phyloP scores from a whole-genome alignment of 2,113 vertebrate species.

The Formicarius rufipectus region DNA sequence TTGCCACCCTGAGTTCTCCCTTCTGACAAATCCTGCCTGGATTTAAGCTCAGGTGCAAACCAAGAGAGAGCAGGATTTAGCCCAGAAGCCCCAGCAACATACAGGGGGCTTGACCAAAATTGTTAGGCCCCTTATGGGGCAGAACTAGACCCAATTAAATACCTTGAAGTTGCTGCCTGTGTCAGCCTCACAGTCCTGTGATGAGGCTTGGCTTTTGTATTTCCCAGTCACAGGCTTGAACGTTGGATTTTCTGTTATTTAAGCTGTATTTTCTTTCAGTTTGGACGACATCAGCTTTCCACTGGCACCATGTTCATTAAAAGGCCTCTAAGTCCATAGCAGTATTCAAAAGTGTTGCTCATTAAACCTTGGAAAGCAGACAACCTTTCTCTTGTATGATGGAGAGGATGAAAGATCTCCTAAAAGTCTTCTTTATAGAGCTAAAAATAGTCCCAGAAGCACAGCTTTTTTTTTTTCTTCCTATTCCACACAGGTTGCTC shows the following conservation, averaged over 20 bases:
- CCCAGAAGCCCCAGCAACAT: neutral
- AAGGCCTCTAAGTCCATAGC: neutral
- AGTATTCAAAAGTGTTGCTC: neutral
- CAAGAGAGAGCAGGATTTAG: neutral
- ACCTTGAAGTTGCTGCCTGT: neutral
- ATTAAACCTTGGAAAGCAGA: slow-evolving; percentile 21
- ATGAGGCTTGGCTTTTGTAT: neutral
- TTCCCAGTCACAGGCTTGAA: neutral
- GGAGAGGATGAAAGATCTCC: neutral
- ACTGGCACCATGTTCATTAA: neutral
- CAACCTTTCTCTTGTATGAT: neutral
- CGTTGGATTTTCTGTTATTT: neutral
- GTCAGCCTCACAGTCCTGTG: neutral
- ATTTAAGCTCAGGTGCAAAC: neutral
- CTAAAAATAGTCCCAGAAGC: neutral
- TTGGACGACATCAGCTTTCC: neutral
- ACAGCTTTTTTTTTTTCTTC: neutral
- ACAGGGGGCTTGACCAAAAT: neutral
- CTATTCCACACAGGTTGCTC: neutral
- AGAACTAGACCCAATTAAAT: neutral
- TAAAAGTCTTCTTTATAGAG: neutral
- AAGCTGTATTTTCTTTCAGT: neutral
- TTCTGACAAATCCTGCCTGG: neutral
- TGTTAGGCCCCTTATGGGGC: neutral
- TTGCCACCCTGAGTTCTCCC: neutral